Evolutionary conservation across 2,888 invertebrate genomes (phyloP).

Genomic region (Ectropis crepuscularia): DNA sequence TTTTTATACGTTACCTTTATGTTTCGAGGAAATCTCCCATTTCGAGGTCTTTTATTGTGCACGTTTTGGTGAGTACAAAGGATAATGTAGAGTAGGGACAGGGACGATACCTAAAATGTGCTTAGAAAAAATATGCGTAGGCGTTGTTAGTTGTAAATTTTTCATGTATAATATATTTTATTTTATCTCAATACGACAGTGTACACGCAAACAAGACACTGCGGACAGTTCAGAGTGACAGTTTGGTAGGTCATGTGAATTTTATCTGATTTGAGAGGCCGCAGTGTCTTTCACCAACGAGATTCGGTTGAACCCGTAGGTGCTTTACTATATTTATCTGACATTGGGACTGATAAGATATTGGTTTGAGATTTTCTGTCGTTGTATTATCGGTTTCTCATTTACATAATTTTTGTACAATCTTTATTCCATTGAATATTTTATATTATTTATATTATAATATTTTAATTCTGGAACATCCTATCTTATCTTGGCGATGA

Average conservation of each 20-base stretch:
- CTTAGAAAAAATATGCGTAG: not conserved
- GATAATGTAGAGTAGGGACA: conserved; percentile 11
- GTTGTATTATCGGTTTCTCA: not conserved
- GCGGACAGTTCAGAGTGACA: conserved; percentile 10
- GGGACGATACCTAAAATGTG: not conserved
- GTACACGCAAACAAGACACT: conserved; percentile 2
- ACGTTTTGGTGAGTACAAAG: not conserved
- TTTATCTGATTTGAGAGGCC: conserved; percentile 20
- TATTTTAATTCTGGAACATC: no score
- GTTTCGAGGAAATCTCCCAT: conserved; percentile 15
- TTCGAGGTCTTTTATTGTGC: conserved; percentile 4
- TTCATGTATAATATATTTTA: not conserved
- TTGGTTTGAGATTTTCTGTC: conserved; percentile 1
- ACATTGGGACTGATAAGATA: conserved; percentile 15
- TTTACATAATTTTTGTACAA: not conserved
- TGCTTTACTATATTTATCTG: conserved; percentile 9
- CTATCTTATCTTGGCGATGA: no score
- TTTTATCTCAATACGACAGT: conserved; percentile 6
- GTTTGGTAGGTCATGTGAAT: conserved; percentile 29
- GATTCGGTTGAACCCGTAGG: not conserved
- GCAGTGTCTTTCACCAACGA: not conserved
- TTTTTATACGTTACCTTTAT: conserved; percentile 21
- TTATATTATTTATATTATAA: no score
- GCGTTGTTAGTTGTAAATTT: not conserved
- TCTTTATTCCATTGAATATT: no score